Percentiles rank a stretch among this genome's conserved stretches.
phyloP scores from a whole-genome alignment of 2,797 vertebrate species.

The Smutsia gigantea region DNA sequence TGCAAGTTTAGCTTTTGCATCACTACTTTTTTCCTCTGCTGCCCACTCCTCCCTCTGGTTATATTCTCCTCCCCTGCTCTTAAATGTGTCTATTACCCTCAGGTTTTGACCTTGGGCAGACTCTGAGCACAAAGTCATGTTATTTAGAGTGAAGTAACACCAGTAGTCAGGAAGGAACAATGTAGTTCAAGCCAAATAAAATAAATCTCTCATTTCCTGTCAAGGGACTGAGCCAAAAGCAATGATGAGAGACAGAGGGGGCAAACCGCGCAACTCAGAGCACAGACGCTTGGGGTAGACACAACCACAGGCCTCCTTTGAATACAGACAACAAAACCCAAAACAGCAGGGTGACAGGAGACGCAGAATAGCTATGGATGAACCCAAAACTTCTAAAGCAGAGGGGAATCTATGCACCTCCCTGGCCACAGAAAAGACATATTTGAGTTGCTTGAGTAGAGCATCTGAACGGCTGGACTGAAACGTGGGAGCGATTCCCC shows the following conservation, averaged over 20 bases:
- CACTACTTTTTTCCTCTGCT: not conserved
- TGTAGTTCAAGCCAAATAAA: constrained; percentile 89
- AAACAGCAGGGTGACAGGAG: constrained; percentile 76
- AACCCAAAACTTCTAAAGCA: constrained; percentile 53
- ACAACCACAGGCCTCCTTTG: constrained; percentile 74
- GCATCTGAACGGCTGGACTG: not conserved
- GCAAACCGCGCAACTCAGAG: constrained; percentile 80
- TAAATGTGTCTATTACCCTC: constrained; percentile 79
- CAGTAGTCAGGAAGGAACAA: constrained; percentile 90
- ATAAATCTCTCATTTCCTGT: constrained; percentile 91
- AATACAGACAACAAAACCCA: constrained; percentile 83
- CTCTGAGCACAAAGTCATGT: constrained; percentile 83
- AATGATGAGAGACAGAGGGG: constrained; percentile 87
- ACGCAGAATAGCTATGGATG: constrained; percentile 59
- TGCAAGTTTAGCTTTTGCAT: constrained; percentile 61
- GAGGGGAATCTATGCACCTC: constrained; percentile 20
- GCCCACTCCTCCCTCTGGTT: not conserved
- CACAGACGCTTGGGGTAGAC: constrained; percentile 80
- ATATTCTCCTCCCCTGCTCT: constrained; percentile 58
- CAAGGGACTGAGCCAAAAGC: constrained; percentile 86
- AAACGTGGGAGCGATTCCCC: not conserved
- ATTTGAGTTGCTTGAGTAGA: not conserved
- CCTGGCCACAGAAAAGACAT: not conserved
- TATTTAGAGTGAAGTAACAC: constrained; percentile 87
- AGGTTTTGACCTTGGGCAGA: constrained; percentile 83